phyloP scores from a whole-genome alignment of 1,140 invertebrate genomes.

The Argopecten irradians region DNA sequence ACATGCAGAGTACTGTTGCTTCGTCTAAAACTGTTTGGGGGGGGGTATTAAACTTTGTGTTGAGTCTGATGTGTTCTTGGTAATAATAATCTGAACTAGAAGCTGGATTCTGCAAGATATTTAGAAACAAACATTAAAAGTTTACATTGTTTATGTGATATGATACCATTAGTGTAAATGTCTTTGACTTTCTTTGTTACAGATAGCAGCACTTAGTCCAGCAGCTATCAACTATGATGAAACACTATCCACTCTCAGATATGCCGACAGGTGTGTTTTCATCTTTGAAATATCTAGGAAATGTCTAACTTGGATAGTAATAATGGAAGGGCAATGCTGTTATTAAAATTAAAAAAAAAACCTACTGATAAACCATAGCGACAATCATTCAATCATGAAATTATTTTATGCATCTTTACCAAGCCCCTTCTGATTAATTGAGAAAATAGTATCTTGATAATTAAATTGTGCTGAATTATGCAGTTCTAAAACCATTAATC shows the following conservation, averaged over 20 bases:
- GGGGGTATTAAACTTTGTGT: too few relatives aligned
- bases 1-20: too few relatives aligned
- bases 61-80: too few relatives aligned
- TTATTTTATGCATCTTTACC: background rate
- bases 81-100: too few relatives aligned
- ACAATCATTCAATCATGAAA: background rate
- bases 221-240: conserved; percentile 83
- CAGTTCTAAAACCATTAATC: too few relatives aligned
- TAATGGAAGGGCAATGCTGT: background rate
- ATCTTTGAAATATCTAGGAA: too few relatives aligned
- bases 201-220: conserved; percentile 83
- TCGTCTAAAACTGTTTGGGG: too few relatives aligned
- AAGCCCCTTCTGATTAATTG: background rate
- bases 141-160: too few relatives aligned
- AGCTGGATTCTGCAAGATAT: too few relatives aligned
- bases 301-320: background rate
- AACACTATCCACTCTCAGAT: conserved; percentile 81
- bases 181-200: conserved; percentile 27
- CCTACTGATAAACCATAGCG: background rate
- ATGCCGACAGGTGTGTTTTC: conserved; percentile 71
- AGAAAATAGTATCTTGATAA: background rate
- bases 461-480: too few relatives aligned
- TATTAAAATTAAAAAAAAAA: background rate
- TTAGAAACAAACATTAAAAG: too few relatives aligned
- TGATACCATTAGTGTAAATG: background rate